phyloP scores from a whole-genome alignment of 2,113 vertebrate species.

The Phaethornis superciliosus region DNA sequence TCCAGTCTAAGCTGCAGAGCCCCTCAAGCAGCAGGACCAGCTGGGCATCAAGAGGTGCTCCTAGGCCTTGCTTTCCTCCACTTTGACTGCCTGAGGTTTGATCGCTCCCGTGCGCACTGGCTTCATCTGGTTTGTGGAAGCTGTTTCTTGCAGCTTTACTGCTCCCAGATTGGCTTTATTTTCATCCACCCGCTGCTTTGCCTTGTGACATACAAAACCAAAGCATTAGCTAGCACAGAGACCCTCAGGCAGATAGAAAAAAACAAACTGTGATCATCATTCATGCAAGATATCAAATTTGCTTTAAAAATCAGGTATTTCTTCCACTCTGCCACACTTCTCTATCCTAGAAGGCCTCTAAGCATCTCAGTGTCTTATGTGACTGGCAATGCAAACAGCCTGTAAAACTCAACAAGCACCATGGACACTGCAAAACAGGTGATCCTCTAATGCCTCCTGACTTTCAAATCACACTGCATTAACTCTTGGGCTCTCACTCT shows the following conservation, averaged over 20 bases:
- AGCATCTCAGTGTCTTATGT: not conserved
- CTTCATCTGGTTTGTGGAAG: slow-evolving; percentile 83
- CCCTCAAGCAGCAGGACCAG: slow-evolving; percentile 27
- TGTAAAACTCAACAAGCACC: not conserved
- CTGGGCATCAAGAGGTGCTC: not conserved
- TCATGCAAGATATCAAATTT: not conserved
- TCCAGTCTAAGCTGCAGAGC: slow-evolving; percentile 29
- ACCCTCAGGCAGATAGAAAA: not conserved
- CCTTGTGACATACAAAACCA: slow-evolving; percentile 75
- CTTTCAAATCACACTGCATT: not conserved
- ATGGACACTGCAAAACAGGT: not conserved
- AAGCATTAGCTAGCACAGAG: not conserved
- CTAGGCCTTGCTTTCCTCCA: slow-evolving; percentile 92
- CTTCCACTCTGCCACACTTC: not conserved
- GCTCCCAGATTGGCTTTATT: slow-evolving; percentile 82
- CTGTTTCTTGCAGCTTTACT: slow-evolving; percentile 86
- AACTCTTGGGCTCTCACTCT: not conserved
- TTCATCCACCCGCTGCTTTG: slow-evolving; percentile 87
- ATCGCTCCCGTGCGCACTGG: slow-evolving; percentile 89
- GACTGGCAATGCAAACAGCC: not conserved
- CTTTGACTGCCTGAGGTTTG: slow-evolving; percentile 91
- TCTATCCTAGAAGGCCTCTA: not conserved
- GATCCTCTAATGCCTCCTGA: not conserved
- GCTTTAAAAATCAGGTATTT: not conserved
- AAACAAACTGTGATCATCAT: not conserved